A percentile compares a stretch with the other conserved stretches of the same genome.
Conservation (phyloP, 2,113 vertebrate genomes). For the Ia io region DNA sequence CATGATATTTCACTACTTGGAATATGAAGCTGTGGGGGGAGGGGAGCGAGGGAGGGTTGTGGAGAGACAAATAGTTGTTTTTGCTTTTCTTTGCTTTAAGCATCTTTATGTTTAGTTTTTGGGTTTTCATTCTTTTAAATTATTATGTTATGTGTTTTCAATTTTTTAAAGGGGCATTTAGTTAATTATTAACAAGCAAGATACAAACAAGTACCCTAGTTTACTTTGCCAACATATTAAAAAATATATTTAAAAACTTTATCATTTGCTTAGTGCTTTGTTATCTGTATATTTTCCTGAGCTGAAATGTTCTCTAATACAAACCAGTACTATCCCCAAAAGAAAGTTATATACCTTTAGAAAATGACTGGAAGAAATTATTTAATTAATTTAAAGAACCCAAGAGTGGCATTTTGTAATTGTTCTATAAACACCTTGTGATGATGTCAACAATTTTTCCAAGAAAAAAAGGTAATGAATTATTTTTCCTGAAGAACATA, state of each 20-base stretch:
- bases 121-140: neutral
- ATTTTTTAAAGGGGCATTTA: neutral
- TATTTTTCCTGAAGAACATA: neutral
- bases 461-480: neutral
- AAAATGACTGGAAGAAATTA: neutral
- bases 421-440: neutral
- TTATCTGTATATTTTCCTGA: slow-evolving; percentile 27
- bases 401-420: slow-evolving; percentile 20
- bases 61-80: neutral
- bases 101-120: neutral
- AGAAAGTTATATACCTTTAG: neutral
- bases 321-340: neutral
- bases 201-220: neutral
- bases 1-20: neutral
- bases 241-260: neutral
- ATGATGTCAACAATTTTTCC: neutral
- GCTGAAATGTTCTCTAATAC: neutral
- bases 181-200: slow-evolving; percentile 32
- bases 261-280: neutral
- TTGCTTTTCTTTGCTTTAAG: slow-evolving; percentile 1
- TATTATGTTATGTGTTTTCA: neutral
- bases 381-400: slow-evolving; percentile 27
- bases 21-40: neutral
- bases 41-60: neutral
- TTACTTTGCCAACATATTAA: neutral